Base-by-base conservation (phyloP, 2,113 vertebrate species). In the Thymallus thymallus region DNA sequence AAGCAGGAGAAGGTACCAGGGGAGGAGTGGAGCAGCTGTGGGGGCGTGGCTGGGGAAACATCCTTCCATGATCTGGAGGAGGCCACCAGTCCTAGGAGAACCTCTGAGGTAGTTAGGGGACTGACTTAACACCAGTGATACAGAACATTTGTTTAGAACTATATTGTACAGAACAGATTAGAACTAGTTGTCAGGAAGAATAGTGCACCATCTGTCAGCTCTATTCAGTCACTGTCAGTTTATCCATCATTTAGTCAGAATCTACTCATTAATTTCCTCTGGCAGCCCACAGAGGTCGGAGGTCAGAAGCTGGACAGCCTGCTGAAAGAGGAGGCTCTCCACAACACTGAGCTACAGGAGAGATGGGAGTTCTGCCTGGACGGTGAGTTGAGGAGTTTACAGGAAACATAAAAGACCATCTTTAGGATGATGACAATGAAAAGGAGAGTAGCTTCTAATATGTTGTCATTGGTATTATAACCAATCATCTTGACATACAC, bases 321-420 rank as follows among this genome's bases (percentile, higher is more conserved):
- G 18, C 84, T 90, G 18, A 93, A 94, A 77, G 84, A 90, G 48
- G 92, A 93, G 82, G 55, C 51, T 16, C 76, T 86, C 46, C 85
- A 71, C 58, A 73, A 78, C 63, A 72, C 55, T 30, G 83, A 86
- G 41, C 66, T 82, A 2, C 83, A 80, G 23, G 80, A 85, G 6
- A 82, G 72, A 72, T 92, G 92, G 91, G 80, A 45, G 14, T 62
- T 88, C 35, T 68, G n/a, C 68, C 56, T 88, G 69, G 88, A 88
- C 71, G 91, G 93, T 94, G 41, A 68, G 45, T 51, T 69, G 74
- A n/a, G 18, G n/a, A 41, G 41, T 68, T 68, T 48, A 80, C 29
- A 12, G 6, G 3, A 51, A 51, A 51, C 1, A 18, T 12, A 41
- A 18, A 14, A 51, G 48, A 51, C 5, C 6, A 18, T 16, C 18